Base-by-base conservation (phyloP, 2,888 invertebrate genomes). In the Chaetoderma sp. region DNA sequence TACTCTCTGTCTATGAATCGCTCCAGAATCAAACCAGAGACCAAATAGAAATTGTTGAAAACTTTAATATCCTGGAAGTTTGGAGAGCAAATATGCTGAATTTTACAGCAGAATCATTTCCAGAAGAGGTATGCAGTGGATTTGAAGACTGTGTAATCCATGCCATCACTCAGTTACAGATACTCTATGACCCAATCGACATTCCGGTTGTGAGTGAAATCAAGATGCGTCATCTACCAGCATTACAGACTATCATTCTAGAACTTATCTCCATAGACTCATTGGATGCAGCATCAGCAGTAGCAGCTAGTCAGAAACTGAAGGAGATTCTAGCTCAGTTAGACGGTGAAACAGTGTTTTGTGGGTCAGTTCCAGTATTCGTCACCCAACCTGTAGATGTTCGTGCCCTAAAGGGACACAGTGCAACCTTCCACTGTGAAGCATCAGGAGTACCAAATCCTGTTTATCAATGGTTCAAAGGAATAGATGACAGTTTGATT, bases 131-230 rank as follows among this genome's bases (percentile, higher is more conserved):
- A 28, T 52, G 52, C 21, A 32, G 30, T n/a, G 52, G 52, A 21
- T 52, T 52, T 52, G 28, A 52, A 18, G 52, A 52, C 32, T 52
- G 52, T 21, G 32, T 52, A 10, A 32, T 52, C n/a, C n/a, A n/a
- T n/a, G n/a, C n/a, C n/a, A n/a, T n/a, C n/a, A n/a, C n/a, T n/a
- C n/a, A n/a, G n/a, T n/a, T n/a, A n/a, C n/a, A n/a, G n/a, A n/a
- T n/a, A n/a, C n/a, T n/a, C n/a, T n/a, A n/a, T n/a, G n/a, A n/a
- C n/a, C n/a, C n/a, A n/a, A n/a, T n/a, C n/a, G n/a, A n/a, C n/a
- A n/a, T n/a, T n/a, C n/a, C n/a, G n/a, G n/a, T n/a, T n/a, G n/a
- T n/a, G n/a, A n/a, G n/a, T n/a, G n/a, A n/a, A n/a, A n/a, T n/a
- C n/a, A n/a, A n/a, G n/a, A n/a, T n/a, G n/a, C n/a, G n/a, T n/a